Evolutionary conservation across 2,113 vertebrate species (phyloP), one percentile per base, ranked within the genome.

Genomic region (Chauna torquata): DNA sequence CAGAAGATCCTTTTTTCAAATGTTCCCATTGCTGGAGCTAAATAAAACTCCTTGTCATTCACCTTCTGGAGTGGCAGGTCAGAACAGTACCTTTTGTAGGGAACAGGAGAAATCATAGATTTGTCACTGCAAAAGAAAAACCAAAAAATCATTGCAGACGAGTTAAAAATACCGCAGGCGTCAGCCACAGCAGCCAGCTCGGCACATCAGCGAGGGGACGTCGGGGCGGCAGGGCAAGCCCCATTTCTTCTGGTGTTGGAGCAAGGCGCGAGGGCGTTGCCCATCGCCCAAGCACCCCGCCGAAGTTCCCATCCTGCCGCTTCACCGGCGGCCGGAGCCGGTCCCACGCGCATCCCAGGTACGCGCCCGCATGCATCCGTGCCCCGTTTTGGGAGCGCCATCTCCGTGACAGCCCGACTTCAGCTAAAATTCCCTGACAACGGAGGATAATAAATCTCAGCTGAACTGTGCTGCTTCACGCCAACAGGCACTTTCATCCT

Each of bases 31-130:
- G 4, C 80, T 57, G 92, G 72, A 83, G 92, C 97, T 98, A 98
- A 98, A 96, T 96, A 97, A 97, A 97, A 93, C 97, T 98, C 84
- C 97, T 96, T 97, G 97, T 94, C 97, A 97, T 96, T 97, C 94
- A 96, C 94, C 95, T 97, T 96, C 98, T 94, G 96, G 96, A 96
- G 86, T 65, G 42, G 85, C 91, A 94, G 96, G 96, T 92, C 97
- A 92, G 88, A 94, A 85, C 22, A 27, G 93, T 25, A 50, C 0
- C 0, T 95, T 92, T 76, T 50, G 83, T 54, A 80, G 62, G 68
- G 45, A 95, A 85, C 55, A 72, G 68, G 58, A 85, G 83, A 90
- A 94, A 95, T 93, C 93, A 80, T 88, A 94, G 83, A 95, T 95
- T 86, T 85, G 75, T 88, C 71, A 75, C 79, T 50, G 69, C 1